Evolutionary conservation across 2,888 invertebrate genomes (phyloP), one percentile per base, ranked within the genome.

Genomic region (Eutolmus rufibarbis): DNA sequence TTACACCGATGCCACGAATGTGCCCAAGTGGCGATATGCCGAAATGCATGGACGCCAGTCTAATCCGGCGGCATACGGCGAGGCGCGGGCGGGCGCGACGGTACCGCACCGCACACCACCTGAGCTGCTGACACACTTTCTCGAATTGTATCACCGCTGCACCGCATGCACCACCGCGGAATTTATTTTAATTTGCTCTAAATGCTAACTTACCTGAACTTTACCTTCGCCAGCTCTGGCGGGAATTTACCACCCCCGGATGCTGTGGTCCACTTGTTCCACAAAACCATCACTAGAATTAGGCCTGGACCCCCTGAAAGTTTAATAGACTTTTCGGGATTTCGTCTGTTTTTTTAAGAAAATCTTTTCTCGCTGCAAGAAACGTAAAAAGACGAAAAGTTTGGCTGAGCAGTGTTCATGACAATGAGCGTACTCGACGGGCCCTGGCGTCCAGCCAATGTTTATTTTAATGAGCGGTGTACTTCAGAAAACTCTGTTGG

Each of bases 391-490:
- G 66, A 9, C 66, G 66, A 66, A 28, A 23, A 66, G 66, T 66
- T 66, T 66, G 66, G 23, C 66, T 66, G 66, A 19, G 16, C 23
- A 31, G 31, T 81, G 81, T 81, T 81, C 81, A 81, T 81, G 81
- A 81, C 81, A 81, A 56, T 81, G 51, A 81, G 51, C 34, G 51
- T 51, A 37, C 51, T 46, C 40, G 76, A 51, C 51, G 37, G 12
- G 28, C 66, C 40, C 51, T 81, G 81, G 81, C 81, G 16, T 19
- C 28, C 14, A 51, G 43, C 56, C 81, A 81, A 46, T 51, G 81
- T 51, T 37, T 56, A 81, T 81, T 81, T 51, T 81, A 81, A 81
- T 81, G 56, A 81, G 28, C 28, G 16, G 56, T 81, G 56, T 81
- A 28, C 79, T 46, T 79, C 79, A 23, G 9, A 16, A 74, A 40